Evolutionary conservation across 2,113 vertebrate species (phyloP).

Genomic region (Burhinus oedicnemus): DNA sequence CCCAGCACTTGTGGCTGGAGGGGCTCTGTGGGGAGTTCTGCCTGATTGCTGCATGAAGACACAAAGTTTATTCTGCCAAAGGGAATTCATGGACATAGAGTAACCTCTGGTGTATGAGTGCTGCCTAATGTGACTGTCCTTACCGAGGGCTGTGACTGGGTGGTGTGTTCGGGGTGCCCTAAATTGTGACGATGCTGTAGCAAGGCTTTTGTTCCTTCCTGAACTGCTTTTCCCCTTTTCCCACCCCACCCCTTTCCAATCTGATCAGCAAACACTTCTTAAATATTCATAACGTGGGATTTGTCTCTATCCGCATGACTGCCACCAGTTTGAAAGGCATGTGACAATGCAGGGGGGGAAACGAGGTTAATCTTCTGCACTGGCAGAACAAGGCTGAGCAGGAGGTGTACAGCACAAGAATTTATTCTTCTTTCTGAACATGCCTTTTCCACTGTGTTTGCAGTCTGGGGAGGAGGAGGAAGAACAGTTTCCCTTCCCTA

Average conservation of each 20-base stretch:
- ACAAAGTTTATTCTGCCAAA: not conserved
- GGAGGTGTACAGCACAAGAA: not conserved
- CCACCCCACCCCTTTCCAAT: not conserved
- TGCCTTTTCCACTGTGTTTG: not conserved
- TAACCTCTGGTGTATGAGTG: not conserved
- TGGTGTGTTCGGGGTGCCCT: not conserved
- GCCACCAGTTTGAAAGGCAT: not conserved
- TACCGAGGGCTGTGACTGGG: not conserved
- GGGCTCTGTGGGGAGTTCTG: not conserved
- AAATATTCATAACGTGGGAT: not conserved
- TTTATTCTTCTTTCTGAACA: not conserved
- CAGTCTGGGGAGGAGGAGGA: not conserved
- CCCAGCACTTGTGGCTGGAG: accelerated
- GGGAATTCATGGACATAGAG: not conserved
- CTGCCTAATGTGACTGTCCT: not conserved
- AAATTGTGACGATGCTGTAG: not conserved
- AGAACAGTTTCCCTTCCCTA: not conserved
- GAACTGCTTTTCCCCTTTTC: not conserved
- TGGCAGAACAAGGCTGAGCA: not conserved
- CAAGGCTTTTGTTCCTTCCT: not conserved
- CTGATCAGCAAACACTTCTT: not conserved
- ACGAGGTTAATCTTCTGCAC: not conserved
- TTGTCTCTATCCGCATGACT: not conserved
- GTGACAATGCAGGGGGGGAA: not conserved
- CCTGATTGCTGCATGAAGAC: not conserved